A percentile compares a stretch with the other conserved stretches of the same genome.
phyloP scores from a whole-genome alignment of 2,888 invertebrate genomes.

The Germaria angustata region DNA sequence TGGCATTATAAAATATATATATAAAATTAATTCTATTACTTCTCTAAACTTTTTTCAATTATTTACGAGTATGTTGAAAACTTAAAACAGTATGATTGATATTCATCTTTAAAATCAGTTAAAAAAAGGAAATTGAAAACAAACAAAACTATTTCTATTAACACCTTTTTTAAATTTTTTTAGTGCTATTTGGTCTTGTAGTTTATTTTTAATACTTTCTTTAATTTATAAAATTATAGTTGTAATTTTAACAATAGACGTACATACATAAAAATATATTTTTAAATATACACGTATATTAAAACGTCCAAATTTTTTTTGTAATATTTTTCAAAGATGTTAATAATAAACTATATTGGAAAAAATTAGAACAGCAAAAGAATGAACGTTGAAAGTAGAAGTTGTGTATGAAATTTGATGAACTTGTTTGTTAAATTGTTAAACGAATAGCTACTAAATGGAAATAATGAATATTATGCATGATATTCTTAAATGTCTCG shows the following conservation, averaged over 20 bases:
- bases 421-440: constrained; percentile 44
- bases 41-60: constrained; percentile 68
- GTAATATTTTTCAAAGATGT: not conserved
- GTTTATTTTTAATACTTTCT: constrained; percentile 39
- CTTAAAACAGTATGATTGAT: constrained; percentile 50
- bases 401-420: constrained; percentile 37
- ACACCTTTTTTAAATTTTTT: constrained; percentile 31
- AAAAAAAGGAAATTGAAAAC: constrained; percentile 21
- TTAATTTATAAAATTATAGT: constrained; percentile 51
- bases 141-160: constrained; percentile 42
- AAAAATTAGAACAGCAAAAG: constrained; percentile 5
- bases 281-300: constrained; percentile 37
- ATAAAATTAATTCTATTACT: constrained; percentile 61
- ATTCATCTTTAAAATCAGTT: constrained; percentile 51
- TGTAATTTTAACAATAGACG: constrained; percentile 25
- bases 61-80: constrained; percentile 54
- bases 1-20: constrained; percentile 63
- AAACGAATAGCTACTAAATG: constrained; percentile 18
- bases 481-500: not conserved
- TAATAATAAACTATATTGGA: not conserved
- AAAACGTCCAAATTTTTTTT: constrained; percentile 22
- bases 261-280: constrained; percentile 9
- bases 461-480: not conserved
- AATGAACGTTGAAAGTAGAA: not conserved
- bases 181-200: constrained; percentile 51